Percentiles rank a stretch among this genome's conserved stretches.
Conservation (phyloP, 1,140 invertebrate genomes). For the Zaprionus gabonicus region DNA sequence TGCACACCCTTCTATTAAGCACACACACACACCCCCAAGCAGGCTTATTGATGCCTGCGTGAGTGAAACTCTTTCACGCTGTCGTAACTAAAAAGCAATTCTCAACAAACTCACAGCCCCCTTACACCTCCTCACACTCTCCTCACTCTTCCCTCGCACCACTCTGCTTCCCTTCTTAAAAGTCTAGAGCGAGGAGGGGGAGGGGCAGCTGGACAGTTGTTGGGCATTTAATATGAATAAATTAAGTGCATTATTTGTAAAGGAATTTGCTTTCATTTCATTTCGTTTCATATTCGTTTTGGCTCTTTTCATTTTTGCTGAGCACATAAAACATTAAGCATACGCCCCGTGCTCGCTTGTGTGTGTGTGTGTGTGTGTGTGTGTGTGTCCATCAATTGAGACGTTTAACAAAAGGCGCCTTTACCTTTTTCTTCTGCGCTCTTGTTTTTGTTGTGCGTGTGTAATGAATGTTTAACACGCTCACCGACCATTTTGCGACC, state of each 20-base stretch:
- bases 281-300: not conserved
- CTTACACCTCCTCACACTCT: no score
- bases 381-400: constrained; percentile 64
- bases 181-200: not conserved
- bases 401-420: constrained; percentile 72
- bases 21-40: not conserved
- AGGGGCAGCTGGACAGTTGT: constrained; percentile 22
- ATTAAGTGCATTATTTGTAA: constrained; percentile 62
- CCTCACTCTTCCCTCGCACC: not conserved
- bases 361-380: constrained; percentile 5
- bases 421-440: constrained; percentile 55
- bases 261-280: constrained; percentile 26
- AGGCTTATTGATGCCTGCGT: constrained; percentile 40
- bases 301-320: constrained; percentile 14
- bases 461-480: constrained; percentile 48
- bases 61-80: constrained; percentile 33
- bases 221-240: constrained; percentile 58
- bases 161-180: constrained; percentile 6
- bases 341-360: constrained; percentile 29
- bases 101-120: not conserved
- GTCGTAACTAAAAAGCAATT: constrained; percentile 24
- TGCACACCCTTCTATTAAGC: not conserved
- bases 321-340: constrained; percentile 71
- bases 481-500: constrained; percentile 13
- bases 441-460: constrained; percentile 15